These are phyloP conservation scores for Bombus superbus DNA, from an alignment of 1,140 invertebrate species.

Conservation along the genomic window DNA sequence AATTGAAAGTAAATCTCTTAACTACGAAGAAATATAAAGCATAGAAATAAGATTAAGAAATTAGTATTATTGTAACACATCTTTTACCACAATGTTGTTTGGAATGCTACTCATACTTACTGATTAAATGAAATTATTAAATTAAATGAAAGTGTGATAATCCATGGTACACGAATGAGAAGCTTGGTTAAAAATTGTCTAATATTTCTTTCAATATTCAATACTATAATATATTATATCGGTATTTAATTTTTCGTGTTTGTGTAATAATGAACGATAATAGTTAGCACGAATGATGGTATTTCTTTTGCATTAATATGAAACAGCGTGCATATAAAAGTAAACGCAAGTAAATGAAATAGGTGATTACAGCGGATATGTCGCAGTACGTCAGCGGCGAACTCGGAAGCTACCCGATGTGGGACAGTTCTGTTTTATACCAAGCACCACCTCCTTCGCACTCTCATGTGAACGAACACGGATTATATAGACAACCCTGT, in stretches of 20 bases:
- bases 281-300: not conserved
- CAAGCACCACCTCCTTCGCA: conserved; percentile 77
- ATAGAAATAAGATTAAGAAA: not conserved
- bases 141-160: not conserved
- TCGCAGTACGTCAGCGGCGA: conserved; percentile 80
- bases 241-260: not conserved
- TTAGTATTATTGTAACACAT: not conserved
- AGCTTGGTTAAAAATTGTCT: not conserved
- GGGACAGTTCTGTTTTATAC: conserved; percentile 81
- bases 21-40: not conserved
- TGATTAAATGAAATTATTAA: not conserved
- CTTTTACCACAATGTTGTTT: not conserved
- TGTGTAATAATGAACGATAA: not conserved
- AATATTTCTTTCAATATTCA: not conserved
- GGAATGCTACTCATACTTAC: not conserved
- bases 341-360: conserved; percentile 44
- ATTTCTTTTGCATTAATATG: too few relatives aligned
- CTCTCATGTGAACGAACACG: conserved; percentile 80
- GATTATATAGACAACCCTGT: conserved; percentile 80
- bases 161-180: not conserved
- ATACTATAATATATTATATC: not conserved
- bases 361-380: conserved; percentile 80
- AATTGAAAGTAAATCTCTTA: conserved; percentile 4
- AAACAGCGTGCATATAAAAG: not conserved
- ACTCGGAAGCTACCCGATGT: conserved; percentile 78